Percentiles rank a stretch among this genome's conserved stretches.
phyloP scores from a whole-genome alignment of 2,888 invertebrate species.

The Phragmatobia fuliginosa region DNA sequence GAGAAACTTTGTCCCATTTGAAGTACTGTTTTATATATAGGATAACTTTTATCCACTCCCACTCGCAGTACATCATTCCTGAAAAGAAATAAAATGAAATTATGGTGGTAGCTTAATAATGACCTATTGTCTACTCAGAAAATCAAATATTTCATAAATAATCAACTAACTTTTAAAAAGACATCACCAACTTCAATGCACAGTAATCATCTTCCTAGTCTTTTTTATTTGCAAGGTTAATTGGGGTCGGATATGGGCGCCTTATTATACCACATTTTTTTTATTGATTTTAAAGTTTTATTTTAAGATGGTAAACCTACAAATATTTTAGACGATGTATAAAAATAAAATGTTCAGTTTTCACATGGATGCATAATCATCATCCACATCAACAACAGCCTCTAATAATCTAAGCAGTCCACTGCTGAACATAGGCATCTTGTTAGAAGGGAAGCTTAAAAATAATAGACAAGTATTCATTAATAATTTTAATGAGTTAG shows the following conservation, averaged over 20 bases:
- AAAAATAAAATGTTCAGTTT: background rate
- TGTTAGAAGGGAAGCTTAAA: no score
- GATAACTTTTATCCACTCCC: slow-evolving; percentile 79
- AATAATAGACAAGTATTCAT: no score
- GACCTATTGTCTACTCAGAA: background rate
- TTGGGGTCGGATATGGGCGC: no score
- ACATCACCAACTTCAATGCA: background rate
- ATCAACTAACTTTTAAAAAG: background rate
- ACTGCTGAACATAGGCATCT: no score
- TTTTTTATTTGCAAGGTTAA: no score
- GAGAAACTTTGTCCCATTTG: slow-evolving; percentile 89
- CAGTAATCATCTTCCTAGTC: no score
- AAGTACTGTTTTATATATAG: slow-evolving; percentile 87
- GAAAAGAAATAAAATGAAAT: slow-evolving; percentile 42
- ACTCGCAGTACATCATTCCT: slow-evolving; percentile 78
- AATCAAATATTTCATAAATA: background rate
- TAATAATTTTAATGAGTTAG: no score
- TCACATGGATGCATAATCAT: no score
- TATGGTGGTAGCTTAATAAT: background rate
- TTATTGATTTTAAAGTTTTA: no score
- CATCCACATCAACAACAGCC: no score
- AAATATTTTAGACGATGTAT: background rate
- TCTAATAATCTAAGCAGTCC: no score
- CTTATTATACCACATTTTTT: no score
- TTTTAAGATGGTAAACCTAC: background rate